Conservation (phyloP, 2,113 vertebrate species). For the Oreotrochilus melanogaster region DNA sequence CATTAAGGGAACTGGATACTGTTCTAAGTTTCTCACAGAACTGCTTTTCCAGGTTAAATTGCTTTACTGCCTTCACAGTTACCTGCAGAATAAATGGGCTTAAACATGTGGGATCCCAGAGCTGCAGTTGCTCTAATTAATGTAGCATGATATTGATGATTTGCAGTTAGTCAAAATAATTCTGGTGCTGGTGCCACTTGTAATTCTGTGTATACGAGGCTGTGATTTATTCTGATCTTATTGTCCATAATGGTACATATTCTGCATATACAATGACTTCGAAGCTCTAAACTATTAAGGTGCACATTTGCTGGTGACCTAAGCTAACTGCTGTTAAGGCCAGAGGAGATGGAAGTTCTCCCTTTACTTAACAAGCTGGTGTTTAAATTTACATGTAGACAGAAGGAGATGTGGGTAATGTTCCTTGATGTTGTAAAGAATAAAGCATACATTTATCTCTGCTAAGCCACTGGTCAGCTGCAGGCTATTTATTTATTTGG, state of each 20-base stretch:
- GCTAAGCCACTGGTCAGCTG: conserved; percentile 16
- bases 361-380: background rate
- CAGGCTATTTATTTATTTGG: conserved; percentile 26
- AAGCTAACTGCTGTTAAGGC: conserved; percentile 1
- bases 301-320: background rate
- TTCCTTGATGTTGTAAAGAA: background rate
- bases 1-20: background rate
- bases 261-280: background rate
- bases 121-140: background rate
- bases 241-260: background rate
- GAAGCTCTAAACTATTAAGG: background rate
- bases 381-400: background rate
- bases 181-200: background rate
- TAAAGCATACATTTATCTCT: background rate
- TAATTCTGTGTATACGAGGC: background rate
- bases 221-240: conserved; percentile 21
- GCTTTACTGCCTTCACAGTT: conserved; percentile 5
- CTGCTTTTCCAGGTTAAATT: background rate
- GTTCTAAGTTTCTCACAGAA: background rate
- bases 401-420: background rate
- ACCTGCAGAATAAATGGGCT: background rate
- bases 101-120: background rate
- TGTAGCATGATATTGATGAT: background rate
- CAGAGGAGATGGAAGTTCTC: background rate
- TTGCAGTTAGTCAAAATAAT: background rate